Conservation (phyloP, 2,888 invertebrate genomes). For the Nomada lathburiana region DNA sequence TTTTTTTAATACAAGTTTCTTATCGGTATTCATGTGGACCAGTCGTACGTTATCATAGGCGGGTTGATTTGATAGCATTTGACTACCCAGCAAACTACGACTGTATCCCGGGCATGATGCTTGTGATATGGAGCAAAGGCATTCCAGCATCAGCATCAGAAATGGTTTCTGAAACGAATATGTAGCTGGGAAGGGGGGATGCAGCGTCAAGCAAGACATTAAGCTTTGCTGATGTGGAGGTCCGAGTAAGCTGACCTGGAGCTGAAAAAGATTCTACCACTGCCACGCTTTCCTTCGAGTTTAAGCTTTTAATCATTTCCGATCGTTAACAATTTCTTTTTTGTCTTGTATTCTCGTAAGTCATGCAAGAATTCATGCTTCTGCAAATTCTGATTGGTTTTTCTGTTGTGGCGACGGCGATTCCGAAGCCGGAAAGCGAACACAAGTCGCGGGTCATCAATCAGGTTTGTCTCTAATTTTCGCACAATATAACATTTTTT, state of each 20-base stretch:
- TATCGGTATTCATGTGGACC: conserved; percentile 24
- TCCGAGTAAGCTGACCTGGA: conserved; percentile 54
- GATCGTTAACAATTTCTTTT: background rate
- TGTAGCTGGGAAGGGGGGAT: conserved; percentile 61
- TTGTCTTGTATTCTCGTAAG: background rate
- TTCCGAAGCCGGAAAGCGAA: conserved; percentile 91
- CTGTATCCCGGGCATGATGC: conserved; percentile 22
- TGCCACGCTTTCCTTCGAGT: background rate
- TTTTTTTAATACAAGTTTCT: background rate
- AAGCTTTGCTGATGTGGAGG: conserved; percentile 79
- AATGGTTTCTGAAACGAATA: conserved; percentile 51
- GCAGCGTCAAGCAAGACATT: conserved; percentile 47
- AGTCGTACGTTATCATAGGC: conserved; percentile 14
- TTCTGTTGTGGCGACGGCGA: conserved; percentile 84
- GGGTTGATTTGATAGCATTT: conserved; percentile 26
- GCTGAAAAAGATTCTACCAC: background rate
- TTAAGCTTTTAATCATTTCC: background rate
- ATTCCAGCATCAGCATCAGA: conserved; percentile 54
- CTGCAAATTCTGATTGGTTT: conserved; percentile 60
- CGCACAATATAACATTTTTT: background rate
- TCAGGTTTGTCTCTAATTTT: conserved; percentile 72
- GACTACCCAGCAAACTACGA: background rate
- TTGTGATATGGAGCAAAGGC: conserved; percentile 28
- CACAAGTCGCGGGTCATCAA: conserved; percentile 87
- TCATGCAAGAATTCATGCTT: conserved; percentile 60